Base-by-base conservation (phyloP, 2,888 invertebrate species). In the Tanytarsus gracilentus region DNA sequence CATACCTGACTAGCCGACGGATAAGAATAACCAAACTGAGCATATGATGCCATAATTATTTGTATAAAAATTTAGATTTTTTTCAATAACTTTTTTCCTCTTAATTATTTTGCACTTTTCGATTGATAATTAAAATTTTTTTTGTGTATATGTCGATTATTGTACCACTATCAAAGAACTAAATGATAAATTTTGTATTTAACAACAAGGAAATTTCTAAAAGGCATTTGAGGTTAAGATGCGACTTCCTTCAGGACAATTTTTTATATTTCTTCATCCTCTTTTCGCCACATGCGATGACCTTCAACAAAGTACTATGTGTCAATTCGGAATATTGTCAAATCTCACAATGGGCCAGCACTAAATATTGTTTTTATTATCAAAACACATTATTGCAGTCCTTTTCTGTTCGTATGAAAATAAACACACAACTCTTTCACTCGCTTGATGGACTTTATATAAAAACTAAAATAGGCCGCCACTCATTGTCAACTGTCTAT, bases 21-120 rank as follows among this genome's bases (percentile, higher is more conserved):
- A 80, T 91, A 91, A 70, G 88, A 82, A 76, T 91, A 92, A 79
- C 91, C 90, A 78, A 91, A 91, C 78, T 92, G 91, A 73, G 91
- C 84, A 78, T 92, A 92, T 69, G 90, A 88, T 75, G 91, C 73
- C 74, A 74, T 74, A 65, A 67, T 66, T 48, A 30, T 4, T 30
- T 16, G 8, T 44, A 36, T 48, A 48, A 48, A 59, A 40, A 27
- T 26, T 40, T 33, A 18, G 26, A 7, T 21, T 11, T 23, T 56
- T 27, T 49, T 48, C n/a, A 59, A 48, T 48, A 48, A 49, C 14
- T 50, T 4, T 50, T 8, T 18, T 14, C n/a, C 27, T 23, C 23
- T 59, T 59, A 30, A 48, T 59, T 23, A 8, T 1, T 48, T 59
- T 59, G 58, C 30, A 48, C 40, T 40, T 39, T 49, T 59, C 30